These are phyloP conservation scores for Brienomyrus brachyistius DNA, from an alignment of 2,113 vertebrate genomes.

Conservation along the genomic window DNA sequence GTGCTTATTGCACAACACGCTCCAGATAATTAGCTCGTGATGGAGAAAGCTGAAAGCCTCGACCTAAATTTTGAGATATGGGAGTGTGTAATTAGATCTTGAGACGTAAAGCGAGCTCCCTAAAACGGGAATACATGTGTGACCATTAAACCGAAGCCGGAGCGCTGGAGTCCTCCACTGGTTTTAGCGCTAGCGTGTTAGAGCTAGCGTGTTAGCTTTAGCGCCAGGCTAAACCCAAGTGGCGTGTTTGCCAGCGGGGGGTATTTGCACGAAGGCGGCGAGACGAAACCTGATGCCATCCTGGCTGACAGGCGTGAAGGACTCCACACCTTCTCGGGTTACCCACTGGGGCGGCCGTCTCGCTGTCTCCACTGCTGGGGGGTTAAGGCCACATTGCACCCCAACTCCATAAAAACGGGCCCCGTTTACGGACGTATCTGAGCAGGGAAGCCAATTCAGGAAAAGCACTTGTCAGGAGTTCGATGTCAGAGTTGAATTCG, in stretches of 20 bases:
- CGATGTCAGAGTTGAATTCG: not conserved
- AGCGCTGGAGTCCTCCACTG: not conserved
- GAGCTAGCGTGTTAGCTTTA: not conserved
- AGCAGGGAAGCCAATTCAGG: not conserved
- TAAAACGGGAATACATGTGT: not conserved
- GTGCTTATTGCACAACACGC: constrained; percentile 19
- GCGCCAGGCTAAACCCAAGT: not conserved
- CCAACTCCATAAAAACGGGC: not conserved
- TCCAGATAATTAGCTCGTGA: not conserved
- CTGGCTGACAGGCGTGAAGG: not conserved
- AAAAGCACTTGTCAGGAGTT: not conserved
- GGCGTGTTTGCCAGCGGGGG: not conserved
- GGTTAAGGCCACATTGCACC: not conserved
- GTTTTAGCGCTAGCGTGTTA: not conserved
- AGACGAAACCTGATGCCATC: not conserved
- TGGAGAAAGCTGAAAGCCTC: not conserved
- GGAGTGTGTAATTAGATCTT: not conserved
- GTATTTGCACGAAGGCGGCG: not conserved
- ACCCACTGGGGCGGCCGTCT: not conserved
- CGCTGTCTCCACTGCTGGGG: not conserved
- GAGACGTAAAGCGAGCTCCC: not conserved
- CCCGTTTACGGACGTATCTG: not conserved
- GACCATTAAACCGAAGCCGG: not conserved
- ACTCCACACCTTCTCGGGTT: not conserved
- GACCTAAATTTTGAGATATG: not conserved